These are phyloP conservation scores for Sebastes ruberrimus DNA, from an alignment of 2,797 vertebrate species.

Conservation along the genomic window DNA sequence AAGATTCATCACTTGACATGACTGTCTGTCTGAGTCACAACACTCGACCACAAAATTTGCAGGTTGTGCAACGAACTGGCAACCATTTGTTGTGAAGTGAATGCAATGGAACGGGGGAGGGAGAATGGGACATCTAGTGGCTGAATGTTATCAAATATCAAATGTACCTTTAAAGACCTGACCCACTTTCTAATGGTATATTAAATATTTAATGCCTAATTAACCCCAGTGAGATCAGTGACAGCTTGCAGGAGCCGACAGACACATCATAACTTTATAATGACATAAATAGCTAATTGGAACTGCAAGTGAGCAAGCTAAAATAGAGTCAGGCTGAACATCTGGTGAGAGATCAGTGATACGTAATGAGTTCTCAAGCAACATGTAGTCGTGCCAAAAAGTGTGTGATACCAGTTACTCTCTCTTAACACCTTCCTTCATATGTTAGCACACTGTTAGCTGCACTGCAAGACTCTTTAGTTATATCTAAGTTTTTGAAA, in stretches of 20 bases:
- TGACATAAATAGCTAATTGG: not conserved
- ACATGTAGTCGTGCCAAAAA: not conserved
- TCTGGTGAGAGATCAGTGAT: not conserved
- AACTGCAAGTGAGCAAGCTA: not conserved
- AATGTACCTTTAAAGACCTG: not conserved
- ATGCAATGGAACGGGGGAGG: too few relatives aligned
- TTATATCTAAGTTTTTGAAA: not conserved
- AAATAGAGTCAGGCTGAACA: not conserved
- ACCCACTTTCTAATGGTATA: not conserved
- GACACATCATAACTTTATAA: not conserved
- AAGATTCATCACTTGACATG: too few relatives aligned
- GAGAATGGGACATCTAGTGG: too few relatives aligned
- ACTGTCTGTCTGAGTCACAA: too few relatives aligned
- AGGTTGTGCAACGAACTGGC: too few relatives aligned
- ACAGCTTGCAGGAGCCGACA: not conserved
- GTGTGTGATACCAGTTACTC: not conserved
- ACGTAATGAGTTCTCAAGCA: not conserved
- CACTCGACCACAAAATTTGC: too few relatives aligned
- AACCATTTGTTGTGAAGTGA: too few relatives aligned
- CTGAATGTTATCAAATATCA: too few relatives aligned
- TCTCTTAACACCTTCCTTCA: slow-evolving; percentile 4
- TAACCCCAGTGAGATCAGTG: not conserved
- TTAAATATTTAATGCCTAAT: not conserved
- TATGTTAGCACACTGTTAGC: not conserved
- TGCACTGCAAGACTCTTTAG: not conserved